phyloP scores from a whole-genome alignment of 2,797 vertebrate genomes.

The Delichon dasypus region DNA sequence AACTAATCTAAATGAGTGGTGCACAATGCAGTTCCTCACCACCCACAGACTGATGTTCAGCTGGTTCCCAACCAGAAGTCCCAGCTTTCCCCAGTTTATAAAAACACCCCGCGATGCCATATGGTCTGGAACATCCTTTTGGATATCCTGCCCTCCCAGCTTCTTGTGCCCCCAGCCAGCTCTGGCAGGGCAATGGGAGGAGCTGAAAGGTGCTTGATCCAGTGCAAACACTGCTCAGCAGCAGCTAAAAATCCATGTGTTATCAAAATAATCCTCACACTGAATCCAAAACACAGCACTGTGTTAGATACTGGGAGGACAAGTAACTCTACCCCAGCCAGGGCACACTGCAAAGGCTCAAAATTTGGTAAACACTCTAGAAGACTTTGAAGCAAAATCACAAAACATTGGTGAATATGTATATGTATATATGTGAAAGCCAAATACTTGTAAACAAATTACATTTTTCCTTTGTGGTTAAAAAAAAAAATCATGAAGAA shows the following conservation, averaged over 20 bases:
- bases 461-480: background rate
- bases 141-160: background rate
- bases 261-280: background rate
- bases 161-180: background rate
- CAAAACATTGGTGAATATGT: background rate
- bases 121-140: background rate
- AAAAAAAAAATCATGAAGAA: background rate
- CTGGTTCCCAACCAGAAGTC: background rate
- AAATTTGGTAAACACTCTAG: background rate
- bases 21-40: background rate
- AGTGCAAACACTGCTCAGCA: background rate
- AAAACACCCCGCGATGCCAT: background rate
- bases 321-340: background rate
- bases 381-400: background rate
- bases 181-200: background rate
- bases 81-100: background rate
- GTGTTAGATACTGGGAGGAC: background rate
- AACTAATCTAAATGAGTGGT: background rate
- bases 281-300: background rate
- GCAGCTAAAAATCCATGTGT: background rate
- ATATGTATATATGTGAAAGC: background rate
- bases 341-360: background rate
- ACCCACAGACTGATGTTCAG: no score
- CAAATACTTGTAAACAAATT: background rate
- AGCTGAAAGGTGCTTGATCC: background rate